These are phyloP conservation scores for Baryphthengus martii DNA, from an alignment of 2,113 vertebrate species.

Conservation along the genomic window DNA sequence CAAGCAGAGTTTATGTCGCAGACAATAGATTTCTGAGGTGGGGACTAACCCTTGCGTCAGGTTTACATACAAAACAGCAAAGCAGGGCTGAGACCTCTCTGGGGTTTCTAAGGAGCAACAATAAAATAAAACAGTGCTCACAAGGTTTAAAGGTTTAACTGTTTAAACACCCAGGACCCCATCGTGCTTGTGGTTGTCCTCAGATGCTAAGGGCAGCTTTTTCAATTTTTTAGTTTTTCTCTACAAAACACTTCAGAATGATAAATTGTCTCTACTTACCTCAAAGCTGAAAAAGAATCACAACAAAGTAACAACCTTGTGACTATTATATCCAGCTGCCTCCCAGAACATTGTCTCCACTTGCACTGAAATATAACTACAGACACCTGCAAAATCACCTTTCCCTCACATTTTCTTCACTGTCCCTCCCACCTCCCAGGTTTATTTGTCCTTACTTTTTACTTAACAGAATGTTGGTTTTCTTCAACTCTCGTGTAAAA, in stretches of 20 bases:
- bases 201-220: neutral
- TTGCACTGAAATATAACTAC: neutral
- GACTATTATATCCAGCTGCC: neutral
- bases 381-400: neutral
- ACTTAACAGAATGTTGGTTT: neutral
- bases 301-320: neutral
- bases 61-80: neutral
- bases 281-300: neutral
- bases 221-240: neutral
- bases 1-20: neutral
- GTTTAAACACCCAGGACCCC: neutral
- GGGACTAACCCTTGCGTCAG: neutral
- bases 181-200: neutral
- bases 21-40: neutral
- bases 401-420: neutral
- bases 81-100: neutral
- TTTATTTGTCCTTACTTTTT: neutral
- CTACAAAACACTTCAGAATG: neutral
- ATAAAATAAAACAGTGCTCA: neutral
- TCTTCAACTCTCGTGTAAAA: neutral
- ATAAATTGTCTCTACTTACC: neutral
- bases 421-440: fast-evolving
- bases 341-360: neutral
- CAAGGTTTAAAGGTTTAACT: neutral
- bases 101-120: neutral